A percentile compares a stretch with the other conserved stretches of the same genome.
These are phyloP conservation scores for Pseudoatta argentina DNA, from an alignment of 1,140 invertebrate species.

Conservation along the genomic window DNA sequence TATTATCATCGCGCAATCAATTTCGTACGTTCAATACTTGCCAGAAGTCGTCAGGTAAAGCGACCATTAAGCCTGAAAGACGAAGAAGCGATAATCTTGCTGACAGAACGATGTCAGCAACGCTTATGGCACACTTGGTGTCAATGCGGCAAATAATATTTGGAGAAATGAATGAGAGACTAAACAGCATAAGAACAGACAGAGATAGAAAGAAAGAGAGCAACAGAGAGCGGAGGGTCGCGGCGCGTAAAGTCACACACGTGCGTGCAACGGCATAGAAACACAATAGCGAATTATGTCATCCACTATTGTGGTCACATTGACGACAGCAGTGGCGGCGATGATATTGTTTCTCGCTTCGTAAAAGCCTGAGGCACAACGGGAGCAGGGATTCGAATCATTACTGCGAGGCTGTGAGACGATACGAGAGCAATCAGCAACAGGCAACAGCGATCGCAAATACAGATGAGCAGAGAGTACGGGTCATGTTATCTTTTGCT, in stretches of 20 bases:
- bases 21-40: not conserved
- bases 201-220: slow-evolving; percentile 59
- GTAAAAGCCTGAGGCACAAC: slow-evolving; percentile 1
- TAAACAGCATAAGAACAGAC: slow-evolving; percentile 35
- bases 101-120: slow-evolving; percentile 25
- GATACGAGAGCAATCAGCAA: slow-evolving; percentile 68
- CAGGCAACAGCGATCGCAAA: slow-evolving; percentile 71
- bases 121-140: slow-evolving; percentile 12
- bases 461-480: slow-evolving; percentile 67
- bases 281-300: slow-evolving; percentile 30
- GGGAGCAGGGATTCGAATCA: slow-evolving; percentile 36
- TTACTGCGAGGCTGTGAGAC: slow-evolving; percentile 62
- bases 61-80: slow-evolving; percentile 43
- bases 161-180: slow-evolving; percentile 30
- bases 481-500: slow-evolving; percentile 56
- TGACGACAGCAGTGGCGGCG: not conserved
- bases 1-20: not conserved
- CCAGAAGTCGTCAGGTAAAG: slow-evolving; percentile 25
- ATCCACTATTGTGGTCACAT: not conserved
- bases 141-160: slow-evolving; percentile 49
- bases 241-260: slow-evolving; percentile 23
- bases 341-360: not conserved
- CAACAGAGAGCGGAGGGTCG: slow-evolving; percentile 2
- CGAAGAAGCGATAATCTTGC: slow-evolving; percentile 43
- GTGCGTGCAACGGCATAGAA: slow-evolving; percentile 49